Evolutionary conservation across 2,113 vertebrate species (phyloP).

Genomic region (Channa argus): DNA sequence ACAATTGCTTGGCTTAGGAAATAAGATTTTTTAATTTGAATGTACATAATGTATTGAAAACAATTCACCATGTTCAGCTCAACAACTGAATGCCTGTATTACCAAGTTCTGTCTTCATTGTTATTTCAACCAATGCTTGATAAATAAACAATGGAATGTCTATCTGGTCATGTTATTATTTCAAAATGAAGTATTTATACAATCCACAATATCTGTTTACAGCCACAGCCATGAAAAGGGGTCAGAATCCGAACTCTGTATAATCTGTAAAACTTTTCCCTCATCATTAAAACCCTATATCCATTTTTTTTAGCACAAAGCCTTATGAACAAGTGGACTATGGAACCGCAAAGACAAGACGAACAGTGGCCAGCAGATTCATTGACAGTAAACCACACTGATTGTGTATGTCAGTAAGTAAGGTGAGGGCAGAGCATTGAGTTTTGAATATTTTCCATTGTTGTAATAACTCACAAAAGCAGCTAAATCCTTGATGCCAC

Average conservation of each 20-base stretch:
- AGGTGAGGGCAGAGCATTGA: background rate
- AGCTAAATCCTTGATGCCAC: background rate
- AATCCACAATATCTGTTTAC: background rate
- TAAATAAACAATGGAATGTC: slow-evolving; percentile 20
- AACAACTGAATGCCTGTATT: background rate
- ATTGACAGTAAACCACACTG: no score
- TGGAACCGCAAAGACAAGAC: no score
- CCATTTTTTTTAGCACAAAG: background rate
- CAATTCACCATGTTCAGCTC: background rate
- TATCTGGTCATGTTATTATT: background rate
- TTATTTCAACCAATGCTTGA: no score
- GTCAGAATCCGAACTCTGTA: no score
- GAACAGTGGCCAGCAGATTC: no score
- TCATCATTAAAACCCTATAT: no score
- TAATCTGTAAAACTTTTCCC: no score
- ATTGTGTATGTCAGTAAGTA: slow-evolving; percentile 5
- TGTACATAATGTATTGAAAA: background rate
- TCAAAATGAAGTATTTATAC: slow-evolving; percentile 1
- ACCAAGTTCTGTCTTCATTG: background rate
- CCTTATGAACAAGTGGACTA: no score
- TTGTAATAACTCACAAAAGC: background rate
- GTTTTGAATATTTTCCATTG: background rate
- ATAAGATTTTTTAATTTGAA: background rate
- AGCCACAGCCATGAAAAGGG: no score
- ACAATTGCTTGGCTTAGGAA: slow-evolving; percentile 25